Evolutionary conservation across 2,888 invertebrate genomes (phyloP), one percentile per base, ranked within the genome.

Genomic region (Adelognathus sp.): DNA sequence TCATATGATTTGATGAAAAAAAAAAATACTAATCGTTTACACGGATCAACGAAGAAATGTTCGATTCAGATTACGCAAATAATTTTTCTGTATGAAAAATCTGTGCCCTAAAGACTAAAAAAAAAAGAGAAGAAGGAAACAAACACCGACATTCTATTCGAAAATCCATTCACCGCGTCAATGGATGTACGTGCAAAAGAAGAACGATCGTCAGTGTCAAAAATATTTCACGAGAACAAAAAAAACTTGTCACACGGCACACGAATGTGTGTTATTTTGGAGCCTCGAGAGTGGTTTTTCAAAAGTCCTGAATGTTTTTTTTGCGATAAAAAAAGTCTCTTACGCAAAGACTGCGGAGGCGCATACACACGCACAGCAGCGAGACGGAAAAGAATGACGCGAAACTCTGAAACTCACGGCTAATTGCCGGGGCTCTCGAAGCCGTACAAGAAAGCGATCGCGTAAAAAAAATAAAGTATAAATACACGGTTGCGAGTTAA

Each of bases 331-430:
- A 21, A 50, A 5, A 7, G 33, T 24, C 33, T 50, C 50, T 64
- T 50, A 64, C 24, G 64, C 50, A 64, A 64, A 50, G 46, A 44
- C 44, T 31, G 63, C n/a, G 33, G 4, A 11, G 21, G n/a, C 16
- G 24, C 1, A 27, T 14, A n/a, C 33, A 21, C 21, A 21, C n/a
- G n/a, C n/a, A n/a, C n/a, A n/a, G n/a, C n/a, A 21, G 21, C 11
- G n/a, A 1, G 50, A 24, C 9, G 24, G 21, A 50, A 50, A 21
- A 50, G 50, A 50, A 50, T 50, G 50, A 50, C 50, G 50, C 3
- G 24, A 50, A 21, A 21, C 50, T 21, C 24, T 18, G 21, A 50
- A 46, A 50, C n/a, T 9, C 50, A 11, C 24, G 21, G 50, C 50
- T 24, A 50, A 50, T 50, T 50, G 50, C 11, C 50, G 50, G 21